Base-by-base conservation (phyloP, 2,797 vertebrate species). In the Hydrocynus forskahlii region DNA sequence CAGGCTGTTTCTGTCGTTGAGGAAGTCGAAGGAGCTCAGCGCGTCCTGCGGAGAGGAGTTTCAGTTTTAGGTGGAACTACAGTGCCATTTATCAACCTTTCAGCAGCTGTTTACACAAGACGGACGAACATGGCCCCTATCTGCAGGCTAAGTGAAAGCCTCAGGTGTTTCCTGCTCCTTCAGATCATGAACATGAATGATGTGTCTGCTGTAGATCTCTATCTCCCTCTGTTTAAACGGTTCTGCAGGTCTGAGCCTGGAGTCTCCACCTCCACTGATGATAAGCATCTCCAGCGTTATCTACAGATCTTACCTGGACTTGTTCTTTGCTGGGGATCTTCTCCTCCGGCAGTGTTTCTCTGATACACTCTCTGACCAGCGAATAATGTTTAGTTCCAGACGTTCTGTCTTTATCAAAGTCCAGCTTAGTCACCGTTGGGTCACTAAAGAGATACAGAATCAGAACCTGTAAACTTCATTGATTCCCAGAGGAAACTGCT, bases 371-470 rank as follows among this genome's bases (percentile, higher is more conserved):
- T 90, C 96, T 94, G 74, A 92, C 95, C 7, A 96, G 93, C 13
- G 95, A 95, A 82, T 95, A 95, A 80, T 92, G 94, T 76, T 96
- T 96, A 79, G 96, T 94, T 87, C 95, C 94, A 1, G 93, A 94
- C 78, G 95, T 95, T 82, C 95, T 91, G 86, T 98, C 97, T 88
- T 95, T 96, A 90, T 98, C 97, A 78, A 99, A 99, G 90, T 98
- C 96, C 91, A 99, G 92, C 91, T 98, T 99, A 85, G 96, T 96
- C 92, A 98, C 95, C 89, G 97, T 91, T 2, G 96, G 95, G 86
- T 97, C 96, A 86, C 97, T 98, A 91, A 10, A 25, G 73, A 69
- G 72, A 75, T 57, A 59, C n/a, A 21, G n/a, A n/a, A n/a, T n/a
- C n/a, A n/a, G n/a, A n/a, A n/a, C n/a, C n/a, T n/a, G n/a, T n/a